These are phyloP conservation scores for Sarcophaga rosellei DNA, from an alignment of 2,888 invertebrate species.

Conservation along the genomic window DNA sequence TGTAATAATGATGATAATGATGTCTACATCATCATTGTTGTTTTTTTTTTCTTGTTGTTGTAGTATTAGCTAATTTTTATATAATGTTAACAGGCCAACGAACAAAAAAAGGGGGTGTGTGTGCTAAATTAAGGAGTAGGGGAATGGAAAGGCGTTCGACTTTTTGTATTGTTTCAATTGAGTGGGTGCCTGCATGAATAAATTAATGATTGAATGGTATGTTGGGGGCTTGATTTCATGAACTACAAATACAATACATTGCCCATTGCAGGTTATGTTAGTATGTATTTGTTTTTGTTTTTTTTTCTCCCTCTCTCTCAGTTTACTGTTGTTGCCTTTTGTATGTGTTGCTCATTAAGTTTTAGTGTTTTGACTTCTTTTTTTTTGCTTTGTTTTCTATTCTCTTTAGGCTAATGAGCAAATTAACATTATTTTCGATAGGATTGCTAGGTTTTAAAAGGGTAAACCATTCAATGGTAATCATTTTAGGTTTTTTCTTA, in stretches of 20 bases:
- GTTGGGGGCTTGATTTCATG: constrained; percentile 19
- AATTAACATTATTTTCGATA: constrained; percentile 26
- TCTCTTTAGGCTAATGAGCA: constrained; percentile 30
- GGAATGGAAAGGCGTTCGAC: neutral
- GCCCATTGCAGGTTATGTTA: constrained; percentile 11
- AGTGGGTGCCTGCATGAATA: constrained; percentile 29
- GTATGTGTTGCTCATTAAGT: constrained; percentile 20
- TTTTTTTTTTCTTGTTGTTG: neutral
- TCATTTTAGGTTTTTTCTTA: neutral
- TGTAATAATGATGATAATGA: constrained; percentile 2
- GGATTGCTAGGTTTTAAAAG: neutral
- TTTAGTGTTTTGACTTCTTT: neutral
- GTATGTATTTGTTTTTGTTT: constrained; percentile 4
- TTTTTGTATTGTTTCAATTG: constrained; percentile 44
- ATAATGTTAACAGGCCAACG: constrained; percentile 28
- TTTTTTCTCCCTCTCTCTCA: neutral
- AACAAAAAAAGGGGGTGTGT: neutral
- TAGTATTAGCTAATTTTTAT: constrained; percentile 50
- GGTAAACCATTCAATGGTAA: neutral
- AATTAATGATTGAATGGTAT: neutral
- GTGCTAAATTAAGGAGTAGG: neutral
- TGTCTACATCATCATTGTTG: neutral
- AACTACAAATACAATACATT: constrained; percentile 6
- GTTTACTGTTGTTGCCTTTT: neutral
- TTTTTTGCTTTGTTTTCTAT: constrained; percentile 6